These are phyloP conservation scores for Cepaea nemoralis DNA, from an alignment of 1,140 invertebrate species.

Conservation along the genomic window DNA sequence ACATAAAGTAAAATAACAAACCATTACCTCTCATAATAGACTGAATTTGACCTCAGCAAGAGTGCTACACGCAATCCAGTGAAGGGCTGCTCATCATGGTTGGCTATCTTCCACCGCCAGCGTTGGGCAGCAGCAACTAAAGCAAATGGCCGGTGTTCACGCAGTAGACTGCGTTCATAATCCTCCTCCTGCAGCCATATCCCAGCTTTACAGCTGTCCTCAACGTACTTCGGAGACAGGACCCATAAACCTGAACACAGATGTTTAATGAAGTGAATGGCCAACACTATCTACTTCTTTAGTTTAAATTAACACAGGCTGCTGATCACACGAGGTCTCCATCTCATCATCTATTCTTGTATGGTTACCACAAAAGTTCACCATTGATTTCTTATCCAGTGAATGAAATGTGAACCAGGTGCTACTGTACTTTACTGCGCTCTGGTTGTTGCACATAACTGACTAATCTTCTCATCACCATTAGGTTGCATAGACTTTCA, in stretches of 20 bases:
- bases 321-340: no score
- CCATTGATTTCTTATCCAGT: no score
- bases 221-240: neutral
- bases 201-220: neutral
- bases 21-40: neutral
- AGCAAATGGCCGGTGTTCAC: neutral
- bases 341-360: no score
- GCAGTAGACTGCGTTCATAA: neutral
- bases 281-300: no score
- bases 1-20: no score
- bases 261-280: neutral
- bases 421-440: no score
- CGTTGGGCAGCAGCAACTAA: neutral
- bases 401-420: no score
- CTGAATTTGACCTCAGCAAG: neutral
- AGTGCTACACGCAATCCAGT: neutral
- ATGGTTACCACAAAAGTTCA: no score
- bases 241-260: conserved; percentile 4
- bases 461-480: no score
- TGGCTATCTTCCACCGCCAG: neutral
- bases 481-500: no score
- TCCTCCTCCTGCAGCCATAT: neutral
- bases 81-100: neutral
- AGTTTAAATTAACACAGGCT: no score
- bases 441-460: no score